Base-by-base conservation (phyloP, 1,140 invertebrate genomes). In the Chionoecetes opilio region DNA sequence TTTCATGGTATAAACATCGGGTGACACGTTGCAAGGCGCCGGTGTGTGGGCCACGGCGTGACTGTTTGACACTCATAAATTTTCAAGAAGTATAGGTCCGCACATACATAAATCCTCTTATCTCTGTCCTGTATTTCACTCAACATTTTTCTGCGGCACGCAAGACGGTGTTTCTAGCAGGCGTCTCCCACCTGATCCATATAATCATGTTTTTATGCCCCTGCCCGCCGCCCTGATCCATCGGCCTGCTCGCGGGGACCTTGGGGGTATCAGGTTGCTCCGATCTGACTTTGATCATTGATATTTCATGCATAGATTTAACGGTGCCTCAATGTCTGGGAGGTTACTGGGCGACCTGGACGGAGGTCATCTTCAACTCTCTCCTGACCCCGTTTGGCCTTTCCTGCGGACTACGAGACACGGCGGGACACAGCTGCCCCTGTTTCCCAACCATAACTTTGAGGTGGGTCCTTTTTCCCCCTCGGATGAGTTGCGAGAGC, bases 311-410 rank as follows among this genome's bases (percentile, higher is more conserved):
- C 32, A 84, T 92, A 92, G 82, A 85, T 82, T 92, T 92, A 84
- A 92, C 89, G 89, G 89, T 91, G n/a, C 32, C 89, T 75, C 11
- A 11, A 35, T 88, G 32, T 75, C 21, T n/a, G 89, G 31, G 31
- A 21, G 41, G 89, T 91, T 91, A 91, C 46, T 91, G 53, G 89
- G 46, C 53, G 89, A 85, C 91, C 91, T 82, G 82, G 91, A 84
- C 91, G 82, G 92, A 93, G 92, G 92, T 93, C 92, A 93, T 93
- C 92, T 87, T 87, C 92, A 86, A 93, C 82, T 87, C 84, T 87
- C 84, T 87, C 84, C 38, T 93, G 38, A 87, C 82, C 92, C 92
- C 84, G 91, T 85, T 53, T 93, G 92, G 86, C 92, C 82, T 85
- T 75, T 82, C 91, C 11, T 87, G 38, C 46, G 82, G 91, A 92